These are phyloP conservation scores for Ypsolopha sequella DNA, from an alignment of 2,888 invertebrate genomes.

Conservation along the genomic window DNA sequence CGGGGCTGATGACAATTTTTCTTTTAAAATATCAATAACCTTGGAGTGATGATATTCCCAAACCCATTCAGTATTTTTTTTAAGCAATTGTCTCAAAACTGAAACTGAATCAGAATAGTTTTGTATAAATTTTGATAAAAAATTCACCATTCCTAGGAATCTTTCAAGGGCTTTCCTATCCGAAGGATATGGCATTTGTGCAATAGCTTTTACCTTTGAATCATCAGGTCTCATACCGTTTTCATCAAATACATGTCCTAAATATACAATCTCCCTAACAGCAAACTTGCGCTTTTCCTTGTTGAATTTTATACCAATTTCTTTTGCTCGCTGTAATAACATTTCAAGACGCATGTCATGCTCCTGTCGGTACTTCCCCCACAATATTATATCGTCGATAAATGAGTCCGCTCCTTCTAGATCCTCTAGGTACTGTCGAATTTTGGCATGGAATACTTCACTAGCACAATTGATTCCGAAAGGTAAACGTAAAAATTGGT, in stretches of 20 bases:
- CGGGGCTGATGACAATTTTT: too few relatives aligned
- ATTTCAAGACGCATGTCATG: constrained; percentile 8
- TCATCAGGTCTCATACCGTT: background rate
- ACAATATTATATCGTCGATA: background rate
- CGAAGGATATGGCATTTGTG: background rate
- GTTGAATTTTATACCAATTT: constrained; percentile 5
- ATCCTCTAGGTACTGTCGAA: background rate
- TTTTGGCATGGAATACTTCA: constrained; percentile 2
- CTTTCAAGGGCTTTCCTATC: constrained; percentile 1
- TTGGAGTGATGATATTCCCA: too few relatives aligned
- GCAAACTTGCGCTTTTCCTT: background rate
- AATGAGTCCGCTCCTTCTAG: constrained; percentile 1
- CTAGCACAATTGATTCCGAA: constrained; percentile 3
- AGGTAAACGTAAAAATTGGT: background rate
- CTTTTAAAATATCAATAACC: too few relatives aligned
- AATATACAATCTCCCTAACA: background rate
- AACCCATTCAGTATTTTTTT: constrained; percentile 6
- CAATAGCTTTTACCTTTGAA: background rate
- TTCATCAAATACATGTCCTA: background rate
- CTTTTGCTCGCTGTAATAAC: constrained; percentile 2
- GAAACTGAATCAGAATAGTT: background rate
- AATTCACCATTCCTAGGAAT: constrained; percentile 4
- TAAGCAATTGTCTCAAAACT: constrained; percentile 6
- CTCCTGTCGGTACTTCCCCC: too few relatives aligned
- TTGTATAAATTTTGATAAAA: constrained; percentile 7